Evolutionary conservation across 1,140 invertebrate species (phyloP), one percentile per base, ranked within the genome.

Genomic region (Holotrichia oblita): DNA sequence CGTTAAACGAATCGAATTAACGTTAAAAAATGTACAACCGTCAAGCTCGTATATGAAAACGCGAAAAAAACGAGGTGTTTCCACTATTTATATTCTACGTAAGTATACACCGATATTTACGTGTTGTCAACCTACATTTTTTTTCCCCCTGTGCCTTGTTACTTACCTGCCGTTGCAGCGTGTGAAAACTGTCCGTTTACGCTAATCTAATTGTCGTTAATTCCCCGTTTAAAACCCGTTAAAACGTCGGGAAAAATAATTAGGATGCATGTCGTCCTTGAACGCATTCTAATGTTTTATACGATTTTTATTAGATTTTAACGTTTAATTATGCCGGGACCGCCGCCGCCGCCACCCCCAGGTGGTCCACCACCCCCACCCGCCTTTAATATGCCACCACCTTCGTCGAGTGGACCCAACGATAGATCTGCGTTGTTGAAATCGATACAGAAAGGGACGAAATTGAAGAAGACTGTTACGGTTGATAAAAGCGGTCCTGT

Each of bases 401-500:
- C 78, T 86, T 87, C 75, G 86, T 85, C 88, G 4, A 83, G 86
- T n/a, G 87, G 87, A 8, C 89, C 91, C 14, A 90, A 93, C 80
- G 89, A 90, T 48, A 89, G 93, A 82, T 90, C 90, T 78, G 89
- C 91, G 14, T 87, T 98, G 73, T 88, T 98, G 27, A 92, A 92
- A 81, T 95, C 95, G 64, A 98, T 98, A 83, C 91, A 94, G 81
- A 91, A 93, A 86, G 96, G 96, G 69, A 90, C 93, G 76, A 90
- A 90, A 79, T 88, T 98, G 79, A 97, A 96, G 86, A 97, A 97
- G 88, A 92, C 95, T 78, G 91, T 93, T 0, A 97, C 96, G 7
- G 93, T 95, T 83, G 96, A 98, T 85, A 94, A 96, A 87, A 97
- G 96, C 90, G 92, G 91, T 55, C 96, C 97, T 0, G 84, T 91